Percentiles rank a stretch among this genome's conserved stretches.
These are phyloP conservation scores for Sinelater perroti DNA, from an alignment of 2,888 invertebrate genomes.

Conservation along the genomic window DNA sequence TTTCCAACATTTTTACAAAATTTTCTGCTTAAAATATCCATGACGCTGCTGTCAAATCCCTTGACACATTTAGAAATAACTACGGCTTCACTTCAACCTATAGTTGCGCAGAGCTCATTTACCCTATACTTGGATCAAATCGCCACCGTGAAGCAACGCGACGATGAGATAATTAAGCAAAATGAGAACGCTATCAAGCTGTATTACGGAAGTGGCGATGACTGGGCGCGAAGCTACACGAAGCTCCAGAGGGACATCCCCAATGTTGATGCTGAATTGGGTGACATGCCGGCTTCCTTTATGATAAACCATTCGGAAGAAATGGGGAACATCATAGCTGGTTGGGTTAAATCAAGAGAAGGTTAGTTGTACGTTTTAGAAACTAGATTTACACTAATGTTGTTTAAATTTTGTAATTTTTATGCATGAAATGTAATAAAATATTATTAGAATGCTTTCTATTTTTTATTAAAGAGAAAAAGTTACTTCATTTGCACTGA, in stretches of 20 bases:
- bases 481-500: too few relatives aligned
- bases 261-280: constrained; percentile 70
- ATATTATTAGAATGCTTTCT: too few relatives aligned
- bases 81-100: constrained; percentile 67
- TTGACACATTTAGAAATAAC: constrained; percentile 62
- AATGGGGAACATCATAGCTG: constrained; percentile 61
- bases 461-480: too few relatives aligned
- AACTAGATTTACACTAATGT: too few relatives aligned
- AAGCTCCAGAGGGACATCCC: constrained; percentile 71
- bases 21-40: constrained; percentile 66
- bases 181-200: constrained; percentile 74
- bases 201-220: constrained; percentile 81
- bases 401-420: too few relatives aligned
- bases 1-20: constrained; percentile 65
- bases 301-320: constrained; percentile 71
- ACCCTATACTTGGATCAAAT: constrained; percentile 83
- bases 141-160: constrained; percentile 73
- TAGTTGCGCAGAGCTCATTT: constrained; percentile 70
- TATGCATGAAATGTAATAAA: too few relatives aligned
- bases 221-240: constrained; percentile 84
- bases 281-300: constrained; percentile 77
- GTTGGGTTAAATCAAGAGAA: constrained; percentile 52
- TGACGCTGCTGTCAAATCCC: constrained; percentile 64
- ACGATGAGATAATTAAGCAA: constrained; percentile 67
- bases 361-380: too few relatives aligned